Evolutionary conservation across 2,888 invertebrate species (phyloP).

Genomic region (Ichneumon xanthorius): DNA sequence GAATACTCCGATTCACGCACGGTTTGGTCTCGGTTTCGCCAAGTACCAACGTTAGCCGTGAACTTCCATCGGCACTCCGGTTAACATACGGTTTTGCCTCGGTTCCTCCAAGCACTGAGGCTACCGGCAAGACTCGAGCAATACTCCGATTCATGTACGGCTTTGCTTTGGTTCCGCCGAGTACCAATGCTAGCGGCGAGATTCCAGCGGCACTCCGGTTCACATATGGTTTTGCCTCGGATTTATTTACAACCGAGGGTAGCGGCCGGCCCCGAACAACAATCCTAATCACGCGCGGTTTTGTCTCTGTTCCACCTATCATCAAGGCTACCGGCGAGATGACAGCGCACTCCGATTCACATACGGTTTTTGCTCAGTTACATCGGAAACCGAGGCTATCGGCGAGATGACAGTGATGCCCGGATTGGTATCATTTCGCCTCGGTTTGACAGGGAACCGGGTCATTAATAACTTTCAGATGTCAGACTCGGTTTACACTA

Average conservation of each 20-base stretch:
- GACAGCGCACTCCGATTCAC: neutral
- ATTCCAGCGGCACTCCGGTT: neutral
- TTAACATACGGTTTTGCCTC: neutral
- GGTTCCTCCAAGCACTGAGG: neutral
- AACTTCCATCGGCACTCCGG: neutral
- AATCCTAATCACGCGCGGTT: neutral
- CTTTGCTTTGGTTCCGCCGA: neutral
- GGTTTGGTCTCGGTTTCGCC: neutral
- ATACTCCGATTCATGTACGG: neutral
- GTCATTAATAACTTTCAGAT: neutral
- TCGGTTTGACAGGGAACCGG: neutral
- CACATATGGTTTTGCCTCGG: neutral
- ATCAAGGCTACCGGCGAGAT: neutral
- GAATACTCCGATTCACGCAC: neutral
- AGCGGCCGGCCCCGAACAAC: neutral
- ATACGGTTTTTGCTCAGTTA: neutral
- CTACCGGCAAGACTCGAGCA: neutral
- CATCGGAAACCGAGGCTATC: neutral
- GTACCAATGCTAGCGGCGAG: neutral
- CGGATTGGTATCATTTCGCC: neutral
- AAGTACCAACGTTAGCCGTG: neutral
- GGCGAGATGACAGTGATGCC: neutral
- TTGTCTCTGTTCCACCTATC: neutral
- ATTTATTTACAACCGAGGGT: neutral
- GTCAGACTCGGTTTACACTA: neutral